Conservation (phyloP, 2,797 vertebrate genomes). For the Hephaestus fuliginosus region DNA sequence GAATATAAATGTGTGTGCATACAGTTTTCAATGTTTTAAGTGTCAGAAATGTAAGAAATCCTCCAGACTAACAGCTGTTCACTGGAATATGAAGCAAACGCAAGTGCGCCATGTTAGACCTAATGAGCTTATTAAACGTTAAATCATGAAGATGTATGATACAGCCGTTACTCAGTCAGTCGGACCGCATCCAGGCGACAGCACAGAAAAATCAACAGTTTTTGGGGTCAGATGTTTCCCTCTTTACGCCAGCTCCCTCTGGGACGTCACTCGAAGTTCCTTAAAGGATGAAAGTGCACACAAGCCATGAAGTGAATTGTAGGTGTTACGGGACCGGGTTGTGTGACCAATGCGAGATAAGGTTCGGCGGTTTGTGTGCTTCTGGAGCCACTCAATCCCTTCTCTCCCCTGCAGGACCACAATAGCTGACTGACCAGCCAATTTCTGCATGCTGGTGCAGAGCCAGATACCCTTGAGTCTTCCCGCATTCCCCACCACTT, state of each 20-base stretch:
- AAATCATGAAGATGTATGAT: slow-evolving; percentile 16
- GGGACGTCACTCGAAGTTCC: slow-evolving; percentile 38
- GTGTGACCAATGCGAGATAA: slow-evolving; percentile 56
- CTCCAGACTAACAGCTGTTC: neutral
- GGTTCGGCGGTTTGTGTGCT: slow-evolving; percentile 38
- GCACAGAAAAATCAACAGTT: neutral
- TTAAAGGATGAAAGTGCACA: slow-evolving; percentile 36
- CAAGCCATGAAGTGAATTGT: slow-evolving; percentile 32
- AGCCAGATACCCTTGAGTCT: slow-evolving; percentile 39
- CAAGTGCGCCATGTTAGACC: neutral
- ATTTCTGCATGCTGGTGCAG: slow-evolving; percentile 45
- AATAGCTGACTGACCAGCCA: slow-evolving; percentile 53
- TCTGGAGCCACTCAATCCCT: slow-evolving; percentile 51
- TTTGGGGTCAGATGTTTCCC: slow-evolving; percentile 38
- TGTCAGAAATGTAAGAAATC: too few relatives aligned
- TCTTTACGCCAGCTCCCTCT: slow-evolving; percentile 10
- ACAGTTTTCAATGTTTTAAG: neutral
- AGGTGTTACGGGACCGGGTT: slow-evolving; percentile 36
- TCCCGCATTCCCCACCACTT: slow-evolving; percentile 30
- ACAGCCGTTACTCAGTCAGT: neutral
- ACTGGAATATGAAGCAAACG: neutral
- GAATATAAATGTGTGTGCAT: neutral
- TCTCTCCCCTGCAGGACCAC: slow-evolving; percentile 42
- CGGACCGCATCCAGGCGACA: neutral
- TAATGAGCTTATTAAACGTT: slow-evolving; percentile 35